These are phyloP conservation scores for Euclidia mi DNA, from an alignment of 2,888 invertebrate species.

Conservation along the genomic window DNA sequence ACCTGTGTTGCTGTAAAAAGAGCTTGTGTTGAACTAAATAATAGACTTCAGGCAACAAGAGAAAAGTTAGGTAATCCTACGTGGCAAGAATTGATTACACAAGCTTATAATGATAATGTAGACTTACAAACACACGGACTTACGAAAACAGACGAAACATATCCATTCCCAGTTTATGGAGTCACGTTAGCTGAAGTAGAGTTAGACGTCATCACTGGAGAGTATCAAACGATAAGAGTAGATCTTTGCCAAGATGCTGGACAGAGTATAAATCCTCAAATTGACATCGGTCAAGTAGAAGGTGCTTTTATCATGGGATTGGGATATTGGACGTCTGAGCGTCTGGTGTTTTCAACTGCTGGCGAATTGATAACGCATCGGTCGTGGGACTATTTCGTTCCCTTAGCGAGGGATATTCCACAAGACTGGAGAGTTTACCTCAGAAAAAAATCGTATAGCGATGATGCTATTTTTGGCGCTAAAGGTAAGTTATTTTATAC, in stretches of 20 bases:
- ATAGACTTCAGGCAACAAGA: slow-evolving; percentile 77
- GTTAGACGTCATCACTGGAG: slow-evolving; percentile 92
- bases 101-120: slow-evolving; percentile 87
- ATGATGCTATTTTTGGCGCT: slow-evolving; percentile 91
- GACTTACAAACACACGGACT: slow-evolving; percentile 91
- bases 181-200: slow-evolving; percentile 44
- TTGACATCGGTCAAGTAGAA: slow-evolving; percentile 90
- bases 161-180: slow-evolving; percentile 25
- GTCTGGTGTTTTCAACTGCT: slow-evolving; percentile 91
- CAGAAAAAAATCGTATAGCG: slow-evolving; percentile 90
- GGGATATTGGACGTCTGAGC: slow-evolving; percentile 94
- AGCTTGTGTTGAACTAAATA: slow-evolving; percentile 64
- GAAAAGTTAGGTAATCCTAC: slow-evolving; percentile 81
- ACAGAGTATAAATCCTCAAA: slow-evolving; percentile 91
- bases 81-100: slow-evolving; percentile 89
- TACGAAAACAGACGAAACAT: slow-evolving; percentile 82
- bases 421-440: slow-evolving; percentile 92
- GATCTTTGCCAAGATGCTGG: slow-evolving; percentile 93
- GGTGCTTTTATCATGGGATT: slow-evolving; percentile 94
- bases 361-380: slow-evolving; percentile 93
- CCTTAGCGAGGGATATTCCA: slow-evolving; percentile 93
- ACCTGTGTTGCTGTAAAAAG: slow-evolving; percentile 66
- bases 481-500: slow-evolving; percentile 89
- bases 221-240: slow-evolving; percentile 90
- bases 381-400: slow-evolving; percentile 94